Base-by-base conservation (phyloP, 2,888 invertebrate genomes). In the Drosophila differens region DNA sequence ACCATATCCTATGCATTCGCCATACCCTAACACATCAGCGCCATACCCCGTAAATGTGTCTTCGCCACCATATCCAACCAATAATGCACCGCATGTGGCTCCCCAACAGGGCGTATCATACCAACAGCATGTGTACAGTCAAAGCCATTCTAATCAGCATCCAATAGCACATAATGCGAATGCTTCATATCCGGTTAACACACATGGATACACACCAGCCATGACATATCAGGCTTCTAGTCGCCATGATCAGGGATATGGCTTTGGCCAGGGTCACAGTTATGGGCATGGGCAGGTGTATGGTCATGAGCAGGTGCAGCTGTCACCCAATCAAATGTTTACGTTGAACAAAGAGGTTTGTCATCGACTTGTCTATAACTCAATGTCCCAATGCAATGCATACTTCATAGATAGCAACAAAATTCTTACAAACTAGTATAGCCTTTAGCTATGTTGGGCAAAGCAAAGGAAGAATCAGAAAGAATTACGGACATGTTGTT, bases 281-380 rank as follows among this genome's bases (percentile, higher is more conserved):
- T 81, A 88, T 59, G 92, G 91, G 68, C 91, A 91, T 64, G 83
- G 84, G 61, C 85, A 86, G 77, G 88, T 79, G 33, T 54, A 84
- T 69, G 61, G 62, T 54, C 73, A 60, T 74, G 62, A 81, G 70
- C 74, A 74, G 57, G 35, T 52, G 79, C 78, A 85, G 74, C 78
- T 70, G 66, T 72, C 80, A 59, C 60, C 60, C 83, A 82, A 72
- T 72, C 66, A 73, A 61, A 63, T 58, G 49, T 72, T 69, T 74
- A 70, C 82, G 82, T 83, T 81, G 74, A 85, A 82, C 62, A 92
- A 84, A 90, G 92, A 92, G 92, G 92, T 93, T 92, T 90, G 57
- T 57, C 37, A 55, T 55, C 37, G 28, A 28, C 19, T 51, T 19
- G 92, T 93, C 64, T 58, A 64, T 64, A 58, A 58, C 44, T 25